Evolutionary conservation across 2,797 vertebrate genomes (phyloP), one percentile per base, ranked within the genome.

Genomic region (Platyrinchus mystaceus): DNA sequence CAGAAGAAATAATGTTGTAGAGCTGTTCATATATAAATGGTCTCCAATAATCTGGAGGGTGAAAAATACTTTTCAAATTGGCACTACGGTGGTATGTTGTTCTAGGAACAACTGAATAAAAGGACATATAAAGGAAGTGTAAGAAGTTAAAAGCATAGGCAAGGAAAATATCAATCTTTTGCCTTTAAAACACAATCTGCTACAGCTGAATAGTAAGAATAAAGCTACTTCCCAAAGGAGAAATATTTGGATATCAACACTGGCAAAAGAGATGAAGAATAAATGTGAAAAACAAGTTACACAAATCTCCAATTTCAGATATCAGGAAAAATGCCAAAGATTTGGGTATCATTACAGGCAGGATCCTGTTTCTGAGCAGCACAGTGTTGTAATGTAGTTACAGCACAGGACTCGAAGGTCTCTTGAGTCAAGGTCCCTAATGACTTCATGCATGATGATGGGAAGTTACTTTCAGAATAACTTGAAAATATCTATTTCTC

Each of bases 251-350:
- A 87, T 53, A 78, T 14, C 49, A 89, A 69, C 27, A 53, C 27
- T 4, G 20, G n/a, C 80, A 69, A 92, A 80, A 56, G 36, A 90
- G 37, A 68, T 36, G 37, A 80, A 74, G 56, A 73, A 8, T 76
- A 82, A 84, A 81, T 62, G 58, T 30, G 66, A 93, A 94, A 94
- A 94, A 86, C 53, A 88, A 90, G 58, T 93, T 75, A 84, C 21
- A 81, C 49, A 81, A 79, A 88, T 53, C 73, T 91, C 63, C 20
- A 60, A 1, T 36, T 12, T 75, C 60, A 91, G 60, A 49, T 53
- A 83, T 13, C 32, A 75, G 78, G 58, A 93, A 93, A 84, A 94
- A 88, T 75, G 83, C 58, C 90, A 78, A 93, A 78, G 58, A 64
- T 43, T 58, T 60, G 56, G n/a, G 53, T 80, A 62, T 88, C 69